Conservation (phyloP, 2,888 invertebrate genomes). For the Oscheius myriophilus region DNA sequence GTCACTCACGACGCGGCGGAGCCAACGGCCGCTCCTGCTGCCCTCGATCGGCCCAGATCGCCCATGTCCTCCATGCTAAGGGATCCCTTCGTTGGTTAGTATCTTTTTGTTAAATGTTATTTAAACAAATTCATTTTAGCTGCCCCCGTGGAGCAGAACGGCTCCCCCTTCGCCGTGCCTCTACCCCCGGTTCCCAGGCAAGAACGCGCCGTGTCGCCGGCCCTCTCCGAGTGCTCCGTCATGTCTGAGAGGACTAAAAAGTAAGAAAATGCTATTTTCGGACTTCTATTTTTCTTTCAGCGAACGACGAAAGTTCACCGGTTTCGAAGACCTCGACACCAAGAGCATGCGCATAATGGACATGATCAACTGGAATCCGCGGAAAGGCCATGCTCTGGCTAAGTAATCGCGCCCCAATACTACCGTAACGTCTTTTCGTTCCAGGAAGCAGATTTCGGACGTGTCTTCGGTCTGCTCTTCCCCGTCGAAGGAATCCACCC, state of each 20-base stretch:
- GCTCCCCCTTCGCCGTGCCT: too few relatives aligned
- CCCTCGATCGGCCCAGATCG: too few relatives aligned
- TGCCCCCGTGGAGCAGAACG: too few relatives aligned
- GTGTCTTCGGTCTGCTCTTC: constrained; percentile 4
- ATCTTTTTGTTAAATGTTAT: too few relatives aligned
- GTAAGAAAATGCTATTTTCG: background rate
- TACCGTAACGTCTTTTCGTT: background rate
- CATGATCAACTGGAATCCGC: constrained; percentile 61
- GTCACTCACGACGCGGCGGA: too few relatives aligned
- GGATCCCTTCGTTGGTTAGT: too few relatives aligned
- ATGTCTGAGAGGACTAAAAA: background rate
- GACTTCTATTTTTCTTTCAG: background rate
- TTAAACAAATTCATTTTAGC: too few relatives aligned
- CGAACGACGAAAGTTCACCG: constrained; percentile 23
- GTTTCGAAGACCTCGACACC: constrained; percentile 44
- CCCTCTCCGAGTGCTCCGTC: too few relatives aligned
- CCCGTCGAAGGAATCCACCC: constrained; percentile 33
- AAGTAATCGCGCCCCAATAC: constrained; percentile 32
- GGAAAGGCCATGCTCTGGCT: constrained; percentile 52
- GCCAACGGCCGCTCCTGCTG: too few relatives aligned
- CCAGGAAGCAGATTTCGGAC: background rate
- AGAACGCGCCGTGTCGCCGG: too few relatives aligned
- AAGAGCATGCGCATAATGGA: constrained; percentile 59
- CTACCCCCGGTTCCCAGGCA: too few relatives aligned
- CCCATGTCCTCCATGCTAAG: too few relatives aligned